These are phyloP conservation scores for Hofmannophila pseudospretella DNA, from an alignment of 2,888 invertebrate species.

Conservation along the genomic window DNA sequence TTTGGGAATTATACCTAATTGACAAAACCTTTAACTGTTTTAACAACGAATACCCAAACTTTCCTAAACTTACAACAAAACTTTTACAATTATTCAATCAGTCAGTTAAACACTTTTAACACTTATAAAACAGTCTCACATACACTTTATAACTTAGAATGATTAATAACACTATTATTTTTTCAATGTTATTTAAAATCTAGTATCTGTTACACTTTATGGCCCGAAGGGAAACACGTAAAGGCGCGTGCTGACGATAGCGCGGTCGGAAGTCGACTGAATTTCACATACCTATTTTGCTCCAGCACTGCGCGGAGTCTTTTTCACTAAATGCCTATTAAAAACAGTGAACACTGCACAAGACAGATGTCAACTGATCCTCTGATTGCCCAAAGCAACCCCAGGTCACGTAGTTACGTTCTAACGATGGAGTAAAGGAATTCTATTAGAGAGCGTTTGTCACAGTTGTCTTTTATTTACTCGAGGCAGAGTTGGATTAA, in stretches of 20 bases:
- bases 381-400: background rate
- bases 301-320: background rate
- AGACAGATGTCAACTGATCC: background rate
- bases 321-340: slow-evolving; percentile 2
- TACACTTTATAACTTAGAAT: background rate
- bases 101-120: background rate
- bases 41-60: background rate
- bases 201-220: too few species aligned
- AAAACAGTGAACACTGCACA: slow-evolving; percentile 1
- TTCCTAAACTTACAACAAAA: background rate
- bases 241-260: slow-evolving; percentile 20
- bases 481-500: too few species aligned
- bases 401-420: background rate
- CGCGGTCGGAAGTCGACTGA: slow-evolving; percentile 29
- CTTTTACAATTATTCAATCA: slow-evolving; percentile 2
- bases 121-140: slow-evolving; percentile 1
- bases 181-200: background rate
- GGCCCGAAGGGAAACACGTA: too few species aligned
- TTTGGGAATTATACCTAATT: too few species aligned
- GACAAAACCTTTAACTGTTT: background rate
- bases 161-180: too few species aligned
- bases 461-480: too few species aligned
- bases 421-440: background rate
- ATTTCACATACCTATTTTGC: slow-evolving; percentile 1
- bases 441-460: background rate